Conservation (phyloP, 2,797 vertebrate genomes). For the Ctenosaura bakeri region DNA sequence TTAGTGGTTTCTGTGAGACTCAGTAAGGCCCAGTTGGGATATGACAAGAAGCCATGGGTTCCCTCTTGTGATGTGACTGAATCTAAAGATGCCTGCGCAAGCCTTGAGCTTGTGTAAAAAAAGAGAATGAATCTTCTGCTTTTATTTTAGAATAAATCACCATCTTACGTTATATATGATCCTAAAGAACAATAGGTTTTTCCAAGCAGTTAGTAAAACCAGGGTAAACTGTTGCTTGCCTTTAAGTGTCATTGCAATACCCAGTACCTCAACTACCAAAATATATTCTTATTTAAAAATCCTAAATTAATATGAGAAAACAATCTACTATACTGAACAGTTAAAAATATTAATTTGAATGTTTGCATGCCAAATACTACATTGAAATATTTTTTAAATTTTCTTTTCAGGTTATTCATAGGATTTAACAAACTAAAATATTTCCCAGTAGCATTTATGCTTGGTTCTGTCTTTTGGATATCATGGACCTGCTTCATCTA, state of each 20-base stretch:
- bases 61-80: neutral
- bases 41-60: neutral
- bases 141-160: neutral
- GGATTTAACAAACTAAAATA: conserved; percentile 80
- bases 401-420: conserved; percentile 83
- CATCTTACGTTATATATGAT: neutral
- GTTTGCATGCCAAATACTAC: accelerated
- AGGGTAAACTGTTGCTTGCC: neutral
- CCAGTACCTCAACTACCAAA: neutral
- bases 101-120: neutral
- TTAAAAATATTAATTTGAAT: conserved; percentile 7
- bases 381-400: neutral
- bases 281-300: conserved; percentile 1
- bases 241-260: neutral
- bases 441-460: conserved; percentile 84
- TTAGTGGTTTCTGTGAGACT: neutral
- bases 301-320: accelerated
- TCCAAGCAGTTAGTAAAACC: neutral
- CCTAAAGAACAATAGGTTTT: too few relatives aligned
- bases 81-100: neutral
- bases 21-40: neutral
- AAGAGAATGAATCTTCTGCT: neutral
- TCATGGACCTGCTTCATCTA: conserved; percentile 90
- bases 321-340: neutral
- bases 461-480: conserved; percentile 94